Evolutionary conservation across 2,113 vertebrate genomes (phyloP).

Genomic region (Coreoperca whiteheadi): DNA sequence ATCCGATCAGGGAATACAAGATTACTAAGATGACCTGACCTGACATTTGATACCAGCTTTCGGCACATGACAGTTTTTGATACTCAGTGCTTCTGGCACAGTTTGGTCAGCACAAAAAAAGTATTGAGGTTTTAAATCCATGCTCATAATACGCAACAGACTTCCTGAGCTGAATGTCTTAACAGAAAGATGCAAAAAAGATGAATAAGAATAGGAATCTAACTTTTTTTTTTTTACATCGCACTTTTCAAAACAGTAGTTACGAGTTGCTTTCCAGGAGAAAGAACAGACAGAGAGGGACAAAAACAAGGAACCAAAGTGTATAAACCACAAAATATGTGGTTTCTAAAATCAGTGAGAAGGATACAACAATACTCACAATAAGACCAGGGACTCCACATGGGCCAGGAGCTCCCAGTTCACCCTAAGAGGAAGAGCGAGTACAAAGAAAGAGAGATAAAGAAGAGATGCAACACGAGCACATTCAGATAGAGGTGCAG

Average conservation of each 20-base stretch:
- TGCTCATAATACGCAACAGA: background rate
- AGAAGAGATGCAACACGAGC: conserved; percentile 19
- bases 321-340: background rate
- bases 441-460: conserved; percentile 4
- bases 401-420: conserved; percentile 93
- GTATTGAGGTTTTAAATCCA: background rate
- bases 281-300: background rate
- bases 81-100: background rate
- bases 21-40: background rate
- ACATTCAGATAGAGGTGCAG: background rate
- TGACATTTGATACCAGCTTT: background rate
- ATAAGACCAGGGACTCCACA: conserved; percentile 92
- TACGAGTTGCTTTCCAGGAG: background rate
- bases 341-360: background rate
- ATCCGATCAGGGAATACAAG: background rate
- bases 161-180: background rate
- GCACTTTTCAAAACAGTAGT: background rate
- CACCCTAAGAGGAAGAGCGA: conserved; percentile 85
- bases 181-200: background rate
- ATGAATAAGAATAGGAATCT: background rate
- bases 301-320: background rate
- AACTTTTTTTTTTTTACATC: background rate
- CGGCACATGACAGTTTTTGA: background rate
- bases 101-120: background rate
- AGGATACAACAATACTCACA: conserved; percentile 87